Conservation (phyloP, 2,113 vertebrate genomes). For the Antennarius striatus region DNA sequence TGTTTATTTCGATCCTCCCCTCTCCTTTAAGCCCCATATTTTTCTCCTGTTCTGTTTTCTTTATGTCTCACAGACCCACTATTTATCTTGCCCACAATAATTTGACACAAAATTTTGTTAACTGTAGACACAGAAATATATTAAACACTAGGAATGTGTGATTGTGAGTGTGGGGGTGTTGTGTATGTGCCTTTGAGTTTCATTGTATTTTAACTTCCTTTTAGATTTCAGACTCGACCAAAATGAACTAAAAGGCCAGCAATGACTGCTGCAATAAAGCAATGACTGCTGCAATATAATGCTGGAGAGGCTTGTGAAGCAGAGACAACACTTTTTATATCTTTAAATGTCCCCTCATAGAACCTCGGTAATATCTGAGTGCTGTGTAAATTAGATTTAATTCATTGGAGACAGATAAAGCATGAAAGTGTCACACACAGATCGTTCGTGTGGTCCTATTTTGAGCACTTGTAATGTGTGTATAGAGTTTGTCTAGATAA, state of each 20-base stretch:
- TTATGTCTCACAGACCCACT: slow-evolving; percentile 58
- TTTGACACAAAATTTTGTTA: slow-evolving; percentile 80
- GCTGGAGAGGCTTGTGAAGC: too few species aligned
- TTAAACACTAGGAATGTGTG: slow-evolving; percentile 70
- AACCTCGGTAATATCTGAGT: slow-evolving; percentile 62
- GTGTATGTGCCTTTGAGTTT: slow-evolving; percentile 24
- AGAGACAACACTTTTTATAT: slow-evolving; percentile 57
- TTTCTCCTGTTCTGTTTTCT: slow-evolving; percentile 63
- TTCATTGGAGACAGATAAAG: slow-evolving; percentile 56
- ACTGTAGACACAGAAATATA: slow-evolving; percentile 77
- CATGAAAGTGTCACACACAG: slow-evolving; percentile 42
- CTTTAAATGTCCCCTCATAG: slow-evolving; percentile 54
- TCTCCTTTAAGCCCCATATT: slow-evolving; percentile 49
- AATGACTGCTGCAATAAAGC: slow-evolving; percentile 53
- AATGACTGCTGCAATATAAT: slow-evolving; percentile 46
- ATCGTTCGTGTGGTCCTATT: slow-evolving; percentile 24
- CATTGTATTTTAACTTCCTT: slow-evolving; percentile 40
- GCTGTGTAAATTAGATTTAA: slow-evolving; percentile 67
- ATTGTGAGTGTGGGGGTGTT: slow-evolving; percentile 51
- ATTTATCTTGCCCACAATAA: slow-evolving; percentile 78
- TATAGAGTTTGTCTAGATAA: slow-evolving; percentile 38
- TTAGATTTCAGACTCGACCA: slow-evolving; percentile 29
- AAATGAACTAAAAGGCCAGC: slow-evolving; percentile 56
- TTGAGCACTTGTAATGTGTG: slow-evolving; percentile 23
- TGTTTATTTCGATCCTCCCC: neutral